Evolutionary conservation across 2,888 invertebrate species (phyloP).

Genomic region (Philaethria dido): DNA sequence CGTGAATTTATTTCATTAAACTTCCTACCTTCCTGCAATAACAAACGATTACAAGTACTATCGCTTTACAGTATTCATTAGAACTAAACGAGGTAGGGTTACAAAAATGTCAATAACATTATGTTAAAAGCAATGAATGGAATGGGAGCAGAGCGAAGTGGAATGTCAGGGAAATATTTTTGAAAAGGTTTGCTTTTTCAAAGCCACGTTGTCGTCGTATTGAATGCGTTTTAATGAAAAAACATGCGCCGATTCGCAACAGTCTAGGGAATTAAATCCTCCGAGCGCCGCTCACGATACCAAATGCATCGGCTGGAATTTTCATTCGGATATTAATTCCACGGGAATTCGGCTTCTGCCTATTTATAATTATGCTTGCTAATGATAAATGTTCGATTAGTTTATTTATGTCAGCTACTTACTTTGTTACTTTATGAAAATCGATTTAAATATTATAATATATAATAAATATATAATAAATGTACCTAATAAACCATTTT

Average conservation of each 20-base stretch:
- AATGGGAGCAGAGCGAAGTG: constrained; percentile 64
- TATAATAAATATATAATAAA: too few relatives aligned
- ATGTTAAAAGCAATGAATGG: constrained; percentile 63
- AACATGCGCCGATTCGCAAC: constrained; percentile 83
- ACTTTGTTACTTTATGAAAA: background rate
- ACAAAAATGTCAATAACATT: constrained; percentile 52
- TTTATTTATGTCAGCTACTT: constrained; percentile 30
- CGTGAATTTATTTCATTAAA: constrained; percentile 1
- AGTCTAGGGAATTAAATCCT: constrained; percentile 83
- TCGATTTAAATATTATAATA: background rate
- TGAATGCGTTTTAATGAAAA: constrained; percentile 84
- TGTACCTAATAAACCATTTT: background rate
- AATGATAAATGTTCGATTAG: constrained; percentile 61
- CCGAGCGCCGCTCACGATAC: constrained; percentile 53
- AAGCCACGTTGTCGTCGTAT: constrained; percentile 81
- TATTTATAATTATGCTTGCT: constrained; percentile 62
- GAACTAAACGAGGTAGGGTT: constrained; percentile 27
- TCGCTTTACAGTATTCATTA: constrained; percentile 27
- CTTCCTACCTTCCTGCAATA: background rate
- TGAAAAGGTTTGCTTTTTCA: constrained; percentile 80
- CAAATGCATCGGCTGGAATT: constrained; percentile 39
- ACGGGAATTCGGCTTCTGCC: constrained; percentile 62
- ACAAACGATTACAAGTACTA: constrained; percentile 1
- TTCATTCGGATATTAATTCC: constrained; percentile 78
- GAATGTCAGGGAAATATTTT: constrained; percentile 80